These are phyloP conservation scores for Paralichthys olivaceus DNA, from an alignment of 2,113 vertebrate species.

Conservation along the genomic window DNA sequence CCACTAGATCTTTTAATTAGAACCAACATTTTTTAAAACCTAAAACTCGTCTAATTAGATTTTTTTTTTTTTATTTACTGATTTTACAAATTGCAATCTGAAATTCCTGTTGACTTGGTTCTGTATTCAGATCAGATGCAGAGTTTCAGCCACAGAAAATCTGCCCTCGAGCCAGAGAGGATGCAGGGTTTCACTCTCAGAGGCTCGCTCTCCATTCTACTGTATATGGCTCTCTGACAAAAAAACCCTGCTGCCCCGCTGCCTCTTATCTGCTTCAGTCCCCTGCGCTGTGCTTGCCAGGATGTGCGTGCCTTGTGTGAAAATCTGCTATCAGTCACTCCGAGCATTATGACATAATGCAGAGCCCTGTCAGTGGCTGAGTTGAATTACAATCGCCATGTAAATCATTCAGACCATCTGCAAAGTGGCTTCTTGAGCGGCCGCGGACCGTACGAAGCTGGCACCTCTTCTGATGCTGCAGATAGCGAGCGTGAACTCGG, in stretches of 20 bases:
- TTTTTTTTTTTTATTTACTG: too few species aligned
- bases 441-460: slow-evolving; percentile 32
- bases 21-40: too few species aligned
- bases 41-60: too few species aligned
- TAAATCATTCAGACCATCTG: slow-evolving; percentile 38
- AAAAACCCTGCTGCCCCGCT: slow-evolving; percentile 12
- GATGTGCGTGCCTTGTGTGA: slow-evolving; percentile 35
- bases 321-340: slow-evolving; percentile 37
- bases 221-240: slow-evolving; percentile 19
- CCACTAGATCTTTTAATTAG: too few species aligned
- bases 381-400: slow-evolving; percentile 58
- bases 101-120: not conserved
- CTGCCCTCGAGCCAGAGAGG: not conserved
- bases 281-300: slow-evolving; percentile 11
- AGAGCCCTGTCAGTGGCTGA: slow-evolving; percentile 35
- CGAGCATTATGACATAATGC: slow-evolving; percentile 37
- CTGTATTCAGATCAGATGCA: slow-evolving; percentile 15
- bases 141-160: not conserved
- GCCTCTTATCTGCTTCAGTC: slow-evolving; percentile 29
- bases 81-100: too few species aligned
- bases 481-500: slow-evolving; percentile 32
- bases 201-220: not conserved
- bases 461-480: slow-evolving; percentile 57
- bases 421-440: slow-evolving; percentile 42
- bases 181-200: not conserved